Conservation (phyloP, 1,140 invertebrate species). For the Planococcus citri region DNA sequence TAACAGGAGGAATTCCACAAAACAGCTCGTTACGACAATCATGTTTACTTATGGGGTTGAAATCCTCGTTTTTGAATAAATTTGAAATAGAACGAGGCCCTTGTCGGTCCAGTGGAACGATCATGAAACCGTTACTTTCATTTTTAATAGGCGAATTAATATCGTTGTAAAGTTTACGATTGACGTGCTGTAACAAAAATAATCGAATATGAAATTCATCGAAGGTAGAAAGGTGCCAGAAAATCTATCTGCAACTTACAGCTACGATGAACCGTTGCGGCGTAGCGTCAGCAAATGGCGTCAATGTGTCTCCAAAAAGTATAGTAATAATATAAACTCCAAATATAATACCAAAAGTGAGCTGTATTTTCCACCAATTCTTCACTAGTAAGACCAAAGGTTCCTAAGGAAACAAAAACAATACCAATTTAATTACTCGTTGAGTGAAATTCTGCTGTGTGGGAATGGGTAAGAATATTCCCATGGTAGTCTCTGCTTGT, state of each 20-base stretch:
- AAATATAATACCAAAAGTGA: background rate
- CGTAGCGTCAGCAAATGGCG: background rate
- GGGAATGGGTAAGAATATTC: too few species aligned
- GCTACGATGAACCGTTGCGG: background rate
- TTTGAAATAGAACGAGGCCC: background rate
- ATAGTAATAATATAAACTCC: background rate
- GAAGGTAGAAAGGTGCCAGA: background rate
- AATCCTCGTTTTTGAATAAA: background rate
- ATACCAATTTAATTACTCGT: too few species aligned
- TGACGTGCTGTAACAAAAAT: constrained; percentile 3
- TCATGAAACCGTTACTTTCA: background rate
- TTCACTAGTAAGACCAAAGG: constrained; percentile 11
- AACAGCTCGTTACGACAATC: background rate
- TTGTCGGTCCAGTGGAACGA: background rate
- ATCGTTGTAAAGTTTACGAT: background rate
- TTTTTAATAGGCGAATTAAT: background rate
- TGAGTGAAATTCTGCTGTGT: too few species aligned
- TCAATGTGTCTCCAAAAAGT: background rate
- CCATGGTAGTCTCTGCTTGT: too few species aligned
- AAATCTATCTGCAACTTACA: background rate
- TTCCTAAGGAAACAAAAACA: background rate
- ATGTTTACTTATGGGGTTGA: background rate
- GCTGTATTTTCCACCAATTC: constrained; percentile 12
- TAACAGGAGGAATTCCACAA: background rate
- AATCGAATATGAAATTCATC: constrained; percentile 1